Percentiles rank a stretch among this genome's conserved stretches.
These are phyloP conservation scores for Conchocele bisecta DNA, from an alignment of 2,888 invertebrate genomes.

Conservation along the genomic window DNA sequence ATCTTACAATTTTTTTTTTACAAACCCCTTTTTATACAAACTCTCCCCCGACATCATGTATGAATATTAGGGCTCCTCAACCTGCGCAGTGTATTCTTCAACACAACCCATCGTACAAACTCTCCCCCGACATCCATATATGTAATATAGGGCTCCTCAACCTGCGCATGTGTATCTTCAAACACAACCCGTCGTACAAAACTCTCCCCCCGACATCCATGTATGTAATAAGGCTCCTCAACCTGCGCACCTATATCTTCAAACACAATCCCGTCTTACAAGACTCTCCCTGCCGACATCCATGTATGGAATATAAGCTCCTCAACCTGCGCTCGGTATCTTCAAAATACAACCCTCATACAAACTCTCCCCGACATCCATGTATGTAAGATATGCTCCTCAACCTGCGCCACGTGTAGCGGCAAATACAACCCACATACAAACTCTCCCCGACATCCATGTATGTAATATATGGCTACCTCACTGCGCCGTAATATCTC, in stretches of 20 bases:
- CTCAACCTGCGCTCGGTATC: too few species aligned
- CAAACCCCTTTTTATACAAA: too few species aligned
- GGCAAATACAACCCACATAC: conserved; percentile 92
- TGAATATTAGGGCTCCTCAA: conserved; percentile 94
- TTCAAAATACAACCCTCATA: too few species aligned
- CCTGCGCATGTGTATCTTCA: conserved; percentile 92
- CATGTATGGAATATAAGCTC: too few species aligned
- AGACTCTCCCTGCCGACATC: conserved; percentile 84
- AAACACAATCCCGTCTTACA: conserved; percentile 95
- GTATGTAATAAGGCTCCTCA: conserved; percentile 93
- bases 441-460: too few species aligned
- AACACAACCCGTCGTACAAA: conserved; percentile 94
- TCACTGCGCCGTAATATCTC: too few species aligned
- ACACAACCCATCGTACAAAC: conserved; percentile 94
- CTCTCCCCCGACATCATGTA: too few species aligned
- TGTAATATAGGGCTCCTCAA: conserved; percentile 94
- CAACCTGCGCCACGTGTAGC: conserved; percentile 92
- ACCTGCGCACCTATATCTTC: conserved; percentile 92
- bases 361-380: too few species aligned
- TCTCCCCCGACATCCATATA: conserved; percentile 67
- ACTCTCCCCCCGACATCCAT: conserved; percentile 78
- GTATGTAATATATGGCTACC: too few species aligned
- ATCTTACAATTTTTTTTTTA: too few species aligned
- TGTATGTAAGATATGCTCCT: too few species aligned
- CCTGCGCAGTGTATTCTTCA: conserved; percentile 93